Conservation (phyloP, 2,797 vertebrate genomes). For the Natrix natrix region DNA sequence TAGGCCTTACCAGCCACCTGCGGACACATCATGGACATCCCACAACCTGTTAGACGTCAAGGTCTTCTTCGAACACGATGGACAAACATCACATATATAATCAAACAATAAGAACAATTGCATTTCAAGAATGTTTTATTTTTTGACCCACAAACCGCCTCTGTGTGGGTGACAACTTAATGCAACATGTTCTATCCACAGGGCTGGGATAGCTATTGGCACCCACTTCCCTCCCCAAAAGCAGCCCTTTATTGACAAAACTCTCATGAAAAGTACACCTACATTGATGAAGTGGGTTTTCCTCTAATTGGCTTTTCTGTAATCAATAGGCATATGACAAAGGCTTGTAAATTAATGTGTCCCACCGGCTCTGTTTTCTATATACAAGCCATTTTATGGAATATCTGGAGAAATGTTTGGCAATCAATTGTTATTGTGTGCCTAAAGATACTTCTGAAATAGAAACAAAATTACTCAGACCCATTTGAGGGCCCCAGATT, state of each 20-base stretch:
- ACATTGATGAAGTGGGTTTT: not conserved
- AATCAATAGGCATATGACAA: slow-evolving; percentile 17
- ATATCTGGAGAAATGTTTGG: slow-evolving; percentile 30
- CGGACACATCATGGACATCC: too few relatives aligned
- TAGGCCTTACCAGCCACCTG: too few relatives aligned
- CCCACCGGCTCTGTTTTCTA: slow-evolving; percentile 3
- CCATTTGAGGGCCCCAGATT: slow-evolving; percentile 25
- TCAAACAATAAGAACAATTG: not conserved
- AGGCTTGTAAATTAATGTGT: not conserved
- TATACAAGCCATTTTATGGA: slow-evolving; percentile 20
- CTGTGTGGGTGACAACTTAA: not conserved
- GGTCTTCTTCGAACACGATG: too few relatives aligned
- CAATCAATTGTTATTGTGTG: slow-evolving; percentile 22
- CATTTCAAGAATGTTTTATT: not conserved
- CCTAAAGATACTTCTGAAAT: slow-evolving; percentile 17
- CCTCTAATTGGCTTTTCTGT: slow-evolving; percentile 1
- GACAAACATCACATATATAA: not conserved
- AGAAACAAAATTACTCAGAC: slow-evolving; percentile 20
- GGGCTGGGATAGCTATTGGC: not conserved
- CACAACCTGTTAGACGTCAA: too few relatives aligned
- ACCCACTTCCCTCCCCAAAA: not conserved
- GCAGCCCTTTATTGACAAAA: not conserved
- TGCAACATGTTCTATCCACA: slow-evolving; percentile 3
- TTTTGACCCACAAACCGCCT: not conserved
- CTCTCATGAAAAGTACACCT: not conserved